Base-by-base conservation (phyloP, 2,888 invertebrate species). In the Capitulum mitella region DNA sequence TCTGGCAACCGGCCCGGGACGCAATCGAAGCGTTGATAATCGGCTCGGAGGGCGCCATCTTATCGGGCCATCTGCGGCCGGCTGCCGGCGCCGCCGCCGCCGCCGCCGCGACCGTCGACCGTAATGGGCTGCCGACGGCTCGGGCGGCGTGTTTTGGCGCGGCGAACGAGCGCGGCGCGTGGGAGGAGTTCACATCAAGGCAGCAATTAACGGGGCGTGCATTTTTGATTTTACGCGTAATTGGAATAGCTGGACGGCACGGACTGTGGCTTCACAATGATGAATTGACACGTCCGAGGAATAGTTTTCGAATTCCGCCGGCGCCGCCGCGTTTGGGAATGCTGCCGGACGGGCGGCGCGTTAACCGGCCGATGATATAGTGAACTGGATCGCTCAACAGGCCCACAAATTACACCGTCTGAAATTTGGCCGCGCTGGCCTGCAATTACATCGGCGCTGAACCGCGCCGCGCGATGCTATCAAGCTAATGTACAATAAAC, bases 151-250 rank as follows among this genome's bases (percentile, higher is more conserved):
- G 43, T 43, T 43, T 43, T 43, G 43, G 43, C 43, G 6, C 5
- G 12, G 43, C 43, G 5, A 12, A 5, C 43, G 43, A 5, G 43
- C 43, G 43, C 43, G 51, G 43, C n/a, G 1, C n/a, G 29, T n/a
- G 58, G 58, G 70, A 16, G 70, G 70, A 70, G 70, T 40, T 26
- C 22, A 40, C 70, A 40, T 37, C 70, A 26, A 19, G 40, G 26
- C 70, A 29, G 26, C 70, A 37, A 70, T 70, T 40, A 70, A 37
- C 70, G 70, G 70, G 70, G 70, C 70, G 70, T 70, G 26, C 70
- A 70, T 70, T 70, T 70, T 26, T 70, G 70, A 70, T 70, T 70
- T 70, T 70, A 70, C 70, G 70, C 70, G 70, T 70, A 70, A 70
- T 70, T 70, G 70, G 70, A 70, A 70, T n/a, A 37, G 40, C 70